Conservation (phyloP, 2,113 vertebrate genomes). For the Amphiprion percula region DNA sequence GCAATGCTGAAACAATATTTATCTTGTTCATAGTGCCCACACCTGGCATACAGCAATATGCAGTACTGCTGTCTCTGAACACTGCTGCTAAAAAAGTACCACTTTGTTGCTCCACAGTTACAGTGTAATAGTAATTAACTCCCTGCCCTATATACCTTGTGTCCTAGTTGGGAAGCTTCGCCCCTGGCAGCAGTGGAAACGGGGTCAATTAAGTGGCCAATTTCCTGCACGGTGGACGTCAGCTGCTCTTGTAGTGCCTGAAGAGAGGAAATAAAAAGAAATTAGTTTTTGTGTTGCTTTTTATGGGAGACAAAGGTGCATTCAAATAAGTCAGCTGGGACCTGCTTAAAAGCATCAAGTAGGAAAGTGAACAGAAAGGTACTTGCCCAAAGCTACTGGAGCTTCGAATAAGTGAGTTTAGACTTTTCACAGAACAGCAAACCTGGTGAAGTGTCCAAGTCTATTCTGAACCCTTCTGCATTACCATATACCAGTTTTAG, state of each 20-base stretch:
- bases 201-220: slow-evolving; percentile 96
- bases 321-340: slow-evolving; percentile 30
- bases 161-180: slow-evolving; percentile 97
- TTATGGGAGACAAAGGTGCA: slow-evolving; percentile 34
- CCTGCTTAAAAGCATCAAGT: slow-evolving; percentile 5
- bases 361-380: slow-evolving; percentile 5
- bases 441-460: background rate
- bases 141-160: slow-evolving; percentile 89
- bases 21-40: background rate
- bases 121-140: slow-evolving; percentile 58
- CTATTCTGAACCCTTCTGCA: background rate
- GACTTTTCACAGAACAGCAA: slow-evolving; percentile 8
- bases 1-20: background rate
- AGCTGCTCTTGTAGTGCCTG: slow-evolving; percentile 98
- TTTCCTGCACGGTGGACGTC: slow-evolving; percentile 97
- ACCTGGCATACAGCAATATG: background rate
- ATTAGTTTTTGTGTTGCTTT: slow-evolving; percentile 40
- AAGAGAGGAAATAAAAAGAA: slow-evolving; percentile 47
- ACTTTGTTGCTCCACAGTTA: slow-evolving; percentile 29
- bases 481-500: background rate
- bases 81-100: slow-evolving; percentile 1
- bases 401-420: background rate
- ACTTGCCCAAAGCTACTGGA: slow-evolving; percentile 2
- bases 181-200: slow-evolving; percentile 95
- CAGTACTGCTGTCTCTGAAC: background rate